These are phyloP conservation scores for Arvicanthis niloticus DNA, from an alignment of 2,113 vertebrate genomes.

Conservation along the genomic window DNA sequence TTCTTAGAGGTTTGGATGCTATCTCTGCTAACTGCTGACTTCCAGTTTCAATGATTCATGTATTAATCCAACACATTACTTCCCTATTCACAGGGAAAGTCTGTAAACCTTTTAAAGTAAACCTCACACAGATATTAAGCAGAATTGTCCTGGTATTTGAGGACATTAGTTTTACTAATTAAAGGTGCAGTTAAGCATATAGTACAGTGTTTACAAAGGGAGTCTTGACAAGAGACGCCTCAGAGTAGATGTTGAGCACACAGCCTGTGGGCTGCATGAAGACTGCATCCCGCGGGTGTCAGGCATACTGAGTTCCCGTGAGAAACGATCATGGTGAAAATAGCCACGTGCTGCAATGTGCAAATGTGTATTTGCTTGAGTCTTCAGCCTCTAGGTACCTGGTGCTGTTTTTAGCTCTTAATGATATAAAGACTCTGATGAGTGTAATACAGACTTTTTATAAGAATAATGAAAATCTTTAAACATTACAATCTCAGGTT, in stretches of 20 bases:
- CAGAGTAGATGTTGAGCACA: not conserved
- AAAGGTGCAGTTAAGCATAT: not conserved
- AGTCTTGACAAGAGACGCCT: not conserved
- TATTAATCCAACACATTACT: conserved; percentile 23
- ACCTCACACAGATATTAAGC: conserved; percentile 26
- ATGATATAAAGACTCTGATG: not conserved
- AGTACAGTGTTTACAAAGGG: not conserved
- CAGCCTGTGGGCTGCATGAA: not conserved
- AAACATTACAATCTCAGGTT: not conserved
- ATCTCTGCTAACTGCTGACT: conserved; percentile 15
- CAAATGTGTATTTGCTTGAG: not conserved
- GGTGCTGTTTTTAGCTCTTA: not conserved
- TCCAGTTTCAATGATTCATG: conserved; percentile 39
- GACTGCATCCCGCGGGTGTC: not conserved
- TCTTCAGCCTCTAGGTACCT: not conserved
- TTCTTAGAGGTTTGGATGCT: not conserved
- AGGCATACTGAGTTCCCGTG: not conserved
- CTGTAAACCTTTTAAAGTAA: conserved; percentile 34
- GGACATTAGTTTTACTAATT: conserved; percentile 35
- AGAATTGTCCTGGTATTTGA: conserved; percentile 35
- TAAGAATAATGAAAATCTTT: conserved; percentile 21
- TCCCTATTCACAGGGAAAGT: not conserved
- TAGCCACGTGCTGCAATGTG: not conserved
- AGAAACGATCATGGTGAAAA: not conserved
- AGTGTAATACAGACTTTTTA: conserved; percentile 46